phyloP scores from a whole-genome alignment of 2,888 invertebrate species.

The Hirtodrosophila confusa region DNA sequence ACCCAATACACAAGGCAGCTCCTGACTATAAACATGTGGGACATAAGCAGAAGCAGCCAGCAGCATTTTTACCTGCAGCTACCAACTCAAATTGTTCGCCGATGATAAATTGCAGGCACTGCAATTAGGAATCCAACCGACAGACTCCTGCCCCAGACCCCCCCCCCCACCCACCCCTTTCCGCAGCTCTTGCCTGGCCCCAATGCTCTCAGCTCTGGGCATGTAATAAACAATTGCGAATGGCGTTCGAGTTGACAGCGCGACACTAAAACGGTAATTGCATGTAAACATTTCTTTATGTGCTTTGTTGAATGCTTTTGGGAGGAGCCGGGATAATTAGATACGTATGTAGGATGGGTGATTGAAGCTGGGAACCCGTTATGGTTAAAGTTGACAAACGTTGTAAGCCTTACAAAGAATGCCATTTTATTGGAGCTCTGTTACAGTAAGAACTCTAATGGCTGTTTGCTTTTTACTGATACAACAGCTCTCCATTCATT shows the following conservation, averaged over 20 bases:
- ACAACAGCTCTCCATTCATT: too few relatives aligned
- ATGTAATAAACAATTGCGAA: conserved; percentile 68
- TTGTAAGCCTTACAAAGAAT: not conserved
- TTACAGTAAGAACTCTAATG: too few relatives aligned
- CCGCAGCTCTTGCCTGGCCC: not conserved
- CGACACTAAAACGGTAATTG: conserved; percentile 73
- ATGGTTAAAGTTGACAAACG: not conserved
- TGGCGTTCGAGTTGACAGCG: conserved; percentile 68
- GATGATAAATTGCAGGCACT: conserved; percentile 71
- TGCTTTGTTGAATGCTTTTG: conserved; percentile 20
- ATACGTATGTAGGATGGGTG: conserved; percentile 17
- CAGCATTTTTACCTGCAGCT: conserved; percentile 52
- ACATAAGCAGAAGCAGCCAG: conserved; percentile 47
- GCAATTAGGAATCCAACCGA: conserved; percentile 64
- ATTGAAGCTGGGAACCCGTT: conserved; percentile 13
- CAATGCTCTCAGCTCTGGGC: conserved; percentile 25
- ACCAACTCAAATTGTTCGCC: conserved; percentile 50
- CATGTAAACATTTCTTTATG: conserved; percentile 69
- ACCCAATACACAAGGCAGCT: conserved; percentile 8
- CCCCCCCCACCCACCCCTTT: not conserved
- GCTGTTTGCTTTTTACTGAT: too few relatives aligned
- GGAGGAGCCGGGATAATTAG: conserved; percentile 36
- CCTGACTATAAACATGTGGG: conserved; percentile 50
- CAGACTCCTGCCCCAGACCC: conserved; percentile 8
- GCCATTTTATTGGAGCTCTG: too few relatives aligned